Percentiles rank a stretch among this genome's conserved stretches.
These are phyloP conservation scores for Gymnosoma rotundatum DNA, from an alignment of 2,888 invertebrate species.

Conservation along the genomic window DNA sequence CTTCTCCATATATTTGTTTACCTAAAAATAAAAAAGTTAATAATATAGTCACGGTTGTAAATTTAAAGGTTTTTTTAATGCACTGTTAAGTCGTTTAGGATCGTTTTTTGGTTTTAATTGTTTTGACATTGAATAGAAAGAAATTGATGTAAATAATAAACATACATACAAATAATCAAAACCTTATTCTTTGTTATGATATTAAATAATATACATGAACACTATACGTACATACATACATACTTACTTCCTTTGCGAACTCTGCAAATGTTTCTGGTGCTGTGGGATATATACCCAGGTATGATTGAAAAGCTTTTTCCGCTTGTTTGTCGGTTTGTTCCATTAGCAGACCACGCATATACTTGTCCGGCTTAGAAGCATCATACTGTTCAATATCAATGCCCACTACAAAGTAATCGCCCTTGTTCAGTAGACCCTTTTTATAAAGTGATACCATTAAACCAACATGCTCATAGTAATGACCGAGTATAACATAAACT, in stretches of 20 bases:
- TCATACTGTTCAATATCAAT: conserved; percentile 95
- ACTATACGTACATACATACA: not conserved
- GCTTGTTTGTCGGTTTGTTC: conserved; percentile 84
- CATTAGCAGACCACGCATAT: conserved; percentile 89
- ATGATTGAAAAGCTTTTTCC: conserved; percentile 89
- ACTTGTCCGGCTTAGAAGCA: conserved; percentile 88
- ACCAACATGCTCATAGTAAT: conserved; percentile 95
- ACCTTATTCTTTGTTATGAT: not conserved
- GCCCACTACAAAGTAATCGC: conserved; percentile 97
- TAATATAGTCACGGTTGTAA: no score
- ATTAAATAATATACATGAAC: not conserved
- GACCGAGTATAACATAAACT: conserved; percentile 96
- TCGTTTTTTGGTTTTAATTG: no score
- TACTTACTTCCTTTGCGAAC: conserved; percentile 84
- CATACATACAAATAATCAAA: not conserved
- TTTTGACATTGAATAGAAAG: not conserved
- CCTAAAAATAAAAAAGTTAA: conserved; percentile 81
- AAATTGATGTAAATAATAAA: not conserved
- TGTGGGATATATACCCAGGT: conserved; percentile 92
- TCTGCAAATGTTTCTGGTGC: conserved; percentile 88
- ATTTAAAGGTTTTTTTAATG: no score
- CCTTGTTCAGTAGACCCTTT: conserved; percentile 90
- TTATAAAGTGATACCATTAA: conserved; percentile 94
- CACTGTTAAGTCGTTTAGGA: no score
- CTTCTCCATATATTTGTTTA: conserved; percentile 91